phyloP scores from a whole-genome alignment of 1,140 invertebrate genomes.

The Drosophila tsacasi region DNA sequence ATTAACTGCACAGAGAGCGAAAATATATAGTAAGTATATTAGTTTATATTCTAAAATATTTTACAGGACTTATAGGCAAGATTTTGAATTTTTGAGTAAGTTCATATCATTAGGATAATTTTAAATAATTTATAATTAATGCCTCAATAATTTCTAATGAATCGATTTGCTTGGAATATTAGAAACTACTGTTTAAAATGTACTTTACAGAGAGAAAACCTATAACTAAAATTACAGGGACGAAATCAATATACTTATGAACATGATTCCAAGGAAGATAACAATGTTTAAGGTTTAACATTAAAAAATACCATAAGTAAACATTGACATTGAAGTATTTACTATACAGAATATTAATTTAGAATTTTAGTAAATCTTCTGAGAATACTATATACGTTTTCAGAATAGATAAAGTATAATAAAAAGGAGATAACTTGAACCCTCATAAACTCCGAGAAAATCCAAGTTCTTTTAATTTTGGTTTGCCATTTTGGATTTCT shows the following conservation, averaged over 20 bases:
- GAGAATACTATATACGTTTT: not conserved
- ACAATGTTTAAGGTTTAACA: not conserved
- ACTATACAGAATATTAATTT: not conserved
- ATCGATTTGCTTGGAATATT: not conserved
- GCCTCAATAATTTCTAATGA: not conserved
- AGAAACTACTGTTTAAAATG: not conserved
- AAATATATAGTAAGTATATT: not conserved
- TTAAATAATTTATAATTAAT: not conserved
- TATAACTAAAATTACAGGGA: not conserved
- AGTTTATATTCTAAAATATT: not conserved
- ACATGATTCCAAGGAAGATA: not conserved
- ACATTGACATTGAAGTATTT: not conserved
- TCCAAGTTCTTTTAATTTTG: not conserved
- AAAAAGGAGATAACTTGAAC: not conserved
- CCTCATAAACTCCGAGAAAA: not conserved
- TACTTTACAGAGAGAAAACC: not conserved
- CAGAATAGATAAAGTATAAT: not conserved
- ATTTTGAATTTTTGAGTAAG: not conserved
- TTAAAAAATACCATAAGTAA: not conserved
- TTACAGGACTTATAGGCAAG: not conserved
- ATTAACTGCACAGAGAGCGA: constrained; percentile 23
- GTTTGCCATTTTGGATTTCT: not conserved
- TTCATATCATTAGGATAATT: not conserved
- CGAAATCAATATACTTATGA: not conserved
- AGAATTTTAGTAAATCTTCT: not conserved